Percentiles rank a stretch among this genome's conserved stretches.
phyloP scores from a whole-genome alignment of 2,113 vertebrate genomes.

The Glaucomys volans region DNA sequence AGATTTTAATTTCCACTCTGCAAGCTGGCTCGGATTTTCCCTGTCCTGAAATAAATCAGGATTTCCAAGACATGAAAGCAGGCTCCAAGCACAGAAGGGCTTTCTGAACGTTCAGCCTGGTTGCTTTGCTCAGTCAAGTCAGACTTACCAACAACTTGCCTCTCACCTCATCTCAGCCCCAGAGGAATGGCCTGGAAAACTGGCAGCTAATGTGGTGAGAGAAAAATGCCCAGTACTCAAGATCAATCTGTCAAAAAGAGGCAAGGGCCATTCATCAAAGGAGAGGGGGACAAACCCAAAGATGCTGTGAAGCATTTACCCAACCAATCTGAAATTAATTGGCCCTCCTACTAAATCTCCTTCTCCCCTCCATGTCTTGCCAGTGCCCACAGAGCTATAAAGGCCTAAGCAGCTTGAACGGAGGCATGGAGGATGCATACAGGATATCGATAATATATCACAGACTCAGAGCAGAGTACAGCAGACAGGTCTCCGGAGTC shows the following conservation, averaged over 20 bases:
- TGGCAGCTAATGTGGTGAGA: constrained; percentile 82
- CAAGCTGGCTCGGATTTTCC: constrained; percentile 67
- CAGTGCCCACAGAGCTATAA: constrained; percentile 3
- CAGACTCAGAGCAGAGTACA: background rate
- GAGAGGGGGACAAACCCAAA: constrained; percentile 74
- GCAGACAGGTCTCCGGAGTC: background rate
- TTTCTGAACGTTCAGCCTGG: constrained; percentile 77
- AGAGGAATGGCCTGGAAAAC: constrained; percentile 82
- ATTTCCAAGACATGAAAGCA: constrained; percentile 81
- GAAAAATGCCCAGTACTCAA: constrained; percentile 82
- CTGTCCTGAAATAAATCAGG: constrained; percentile 79
- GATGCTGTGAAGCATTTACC: constrained; percentile 80
- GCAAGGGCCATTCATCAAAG: constrained; percentile 84
- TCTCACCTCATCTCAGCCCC: constrained; percentile 86
- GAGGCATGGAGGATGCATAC: background rate
- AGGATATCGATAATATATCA: constrained; percentile 46
- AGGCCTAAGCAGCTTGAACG: background rate
- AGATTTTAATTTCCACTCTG: constrained; percentile 84
- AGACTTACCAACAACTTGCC: constrained; percentile 83
- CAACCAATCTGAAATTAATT: constrained; percentile 84
- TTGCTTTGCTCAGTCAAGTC: constrained; percentile 78
- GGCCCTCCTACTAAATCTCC: constrained; percentile 66
- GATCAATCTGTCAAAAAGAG: constrained; percentile 85
- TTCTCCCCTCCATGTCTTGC: background rate
- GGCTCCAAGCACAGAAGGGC: constrained; percentile 74